A percentile compares a stretch with the other conserved stretches of the same genome.
Evolutionary conservation across 2,888 invertebrate species (phyloP).

Genomic region (Eristalis pertinax): DNA sequence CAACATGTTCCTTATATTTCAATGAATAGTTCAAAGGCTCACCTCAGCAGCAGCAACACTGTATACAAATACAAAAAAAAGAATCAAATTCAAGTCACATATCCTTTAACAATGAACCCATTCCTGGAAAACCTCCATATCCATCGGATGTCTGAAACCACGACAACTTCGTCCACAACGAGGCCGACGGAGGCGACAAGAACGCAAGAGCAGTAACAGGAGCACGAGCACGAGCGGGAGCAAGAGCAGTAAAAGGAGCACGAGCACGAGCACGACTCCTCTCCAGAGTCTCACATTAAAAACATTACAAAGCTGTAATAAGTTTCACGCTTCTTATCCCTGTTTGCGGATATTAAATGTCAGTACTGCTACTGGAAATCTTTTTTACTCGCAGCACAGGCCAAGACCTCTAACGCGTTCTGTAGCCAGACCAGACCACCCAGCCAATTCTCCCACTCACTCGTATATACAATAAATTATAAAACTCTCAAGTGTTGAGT

Average conservation of each 20-base stretch:
- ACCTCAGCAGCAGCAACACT: background rate
- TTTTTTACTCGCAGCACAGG: constrained; percentile 3
- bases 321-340: constrained; percentile 44
- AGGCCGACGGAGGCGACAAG: background rate
- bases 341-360: constrained; percentile 70
- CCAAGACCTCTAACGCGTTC: background rate
- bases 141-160: background rate
- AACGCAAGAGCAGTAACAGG: too few species aligned
- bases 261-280: background rate
- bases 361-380: constrained; percentile 42
- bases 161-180: background rate
- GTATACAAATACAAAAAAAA: background rate
- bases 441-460: background rate
- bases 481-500: constrained; percentile 61
- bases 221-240: background rate
- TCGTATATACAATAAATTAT: constrained; percentile 50
- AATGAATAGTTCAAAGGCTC: background rate
- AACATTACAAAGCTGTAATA: constrained; percentile 62
- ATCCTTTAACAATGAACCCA: constrained; percentile 31
- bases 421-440: background rate
- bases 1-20: background rate
- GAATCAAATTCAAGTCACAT: constrained; percentile 44
- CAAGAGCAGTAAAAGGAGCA: background rate
- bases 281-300: constrained; percentile 40
- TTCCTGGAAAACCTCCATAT: background rate